Percentiles rank a stretch among this genome's conserved stretches.
Conservation (phyloP, 2,113 vertebrate genomes). For the Globicephala melas region DNA sequence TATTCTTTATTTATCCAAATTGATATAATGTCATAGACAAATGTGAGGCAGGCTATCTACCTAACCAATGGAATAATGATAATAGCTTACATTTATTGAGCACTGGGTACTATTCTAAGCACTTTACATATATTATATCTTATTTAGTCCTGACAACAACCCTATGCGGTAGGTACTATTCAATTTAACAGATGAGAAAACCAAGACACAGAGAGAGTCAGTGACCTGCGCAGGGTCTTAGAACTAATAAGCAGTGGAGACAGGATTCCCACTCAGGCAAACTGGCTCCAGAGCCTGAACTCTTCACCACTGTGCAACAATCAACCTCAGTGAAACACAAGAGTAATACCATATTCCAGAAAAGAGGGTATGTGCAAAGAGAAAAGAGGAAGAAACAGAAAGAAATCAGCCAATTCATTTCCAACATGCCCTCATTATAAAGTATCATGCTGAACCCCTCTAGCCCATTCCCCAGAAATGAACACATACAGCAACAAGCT, state of each 20-base stretch:
- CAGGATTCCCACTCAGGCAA: not conserved
- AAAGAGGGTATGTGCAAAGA: not conserved
- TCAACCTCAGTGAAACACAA: not conserved
- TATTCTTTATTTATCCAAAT: not conserved
- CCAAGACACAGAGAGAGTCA: not conserved
- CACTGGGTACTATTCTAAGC: not conserved
- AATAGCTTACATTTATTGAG: not conserved
- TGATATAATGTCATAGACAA: not conserved
- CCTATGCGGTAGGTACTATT: not conserved
- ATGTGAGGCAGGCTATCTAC: not conserved
- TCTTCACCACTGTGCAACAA: not conserved
- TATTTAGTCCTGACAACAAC: constrained; percentile 6
- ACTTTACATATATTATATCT: not conserved
- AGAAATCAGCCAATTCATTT: not conserved
- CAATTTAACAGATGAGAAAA: constrained; percentile 10
- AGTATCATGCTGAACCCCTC: not conserved
- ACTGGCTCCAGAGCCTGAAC: not conserved
- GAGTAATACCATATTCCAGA: not conserved
- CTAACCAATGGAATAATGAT: not conserved
- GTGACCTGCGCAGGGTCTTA: not conserved
- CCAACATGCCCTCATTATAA: not conserved
- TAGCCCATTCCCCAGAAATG: not conserved
- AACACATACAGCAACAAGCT: not conserved
- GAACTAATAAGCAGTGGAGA: not conserved
- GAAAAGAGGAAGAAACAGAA: not conserved